Evolutionary conservation across 2,797 vertebrate species (phyloP).

Genomic region (Choloepus didactylus): DNA sequence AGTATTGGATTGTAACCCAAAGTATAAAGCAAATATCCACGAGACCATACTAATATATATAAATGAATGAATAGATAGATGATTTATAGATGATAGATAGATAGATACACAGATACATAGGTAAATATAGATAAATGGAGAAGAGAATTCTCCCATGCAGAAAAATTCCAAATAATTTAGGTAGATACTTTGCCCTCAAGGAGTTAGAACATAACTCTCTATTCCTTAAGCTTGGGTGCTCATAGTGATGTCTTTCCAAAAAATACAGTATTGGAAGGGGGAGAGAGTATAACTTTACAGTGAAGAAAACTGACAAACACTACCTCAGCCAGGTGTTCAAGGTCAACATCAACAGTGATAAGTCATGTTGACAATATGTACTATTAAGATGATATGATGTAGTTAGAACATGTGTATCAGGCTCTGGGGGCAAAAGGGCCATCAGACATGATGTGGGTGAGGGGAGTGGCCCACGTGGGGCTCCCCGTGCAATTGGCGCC

Average conservation of each 20-base stretch:
- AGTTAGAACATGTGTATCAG: neutral
- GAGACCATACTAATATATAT: conserved; percentile 8
- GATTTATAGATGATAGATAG: neutral
- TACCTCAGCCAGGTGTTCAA: neutral
- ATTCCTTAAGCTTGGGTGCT: conserved; percentile 11
- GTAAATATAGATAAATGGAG: neutral
- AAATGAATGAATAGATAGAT: neutral
- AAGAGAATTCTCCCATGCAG: conserved; percentile 15
- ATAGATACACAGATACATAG: neutral
- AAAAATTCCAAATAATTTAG: conserved; percentile 41
- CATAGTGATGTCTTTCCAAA: conserved; percentile 34
- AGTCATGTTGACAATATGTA: neutral
- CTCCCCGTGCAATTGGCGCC: neutral
- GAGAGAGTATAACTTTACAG: neutral
- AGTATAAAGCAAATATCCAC: conserved; percentile 37
- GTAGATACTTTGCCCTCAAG: neutral
- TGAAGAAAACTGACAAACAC: conserved; percentile 18
- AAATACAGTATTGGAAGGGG: neutral
- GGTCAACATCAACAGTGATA: conserved; percentile 7
- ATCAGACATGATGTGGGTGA: neutral
- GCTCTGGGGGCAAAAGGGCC: neutral
- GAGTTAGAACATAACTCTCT: neutral
- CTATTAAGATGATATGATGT: neutral
- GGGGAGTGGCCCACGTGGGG: neutral
- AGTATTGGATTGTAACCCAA: neutral